Evolutionary conservation across 2,797 vertebrate species (phyloP).

Genomic region (Cheirogaleus major): DNA sequence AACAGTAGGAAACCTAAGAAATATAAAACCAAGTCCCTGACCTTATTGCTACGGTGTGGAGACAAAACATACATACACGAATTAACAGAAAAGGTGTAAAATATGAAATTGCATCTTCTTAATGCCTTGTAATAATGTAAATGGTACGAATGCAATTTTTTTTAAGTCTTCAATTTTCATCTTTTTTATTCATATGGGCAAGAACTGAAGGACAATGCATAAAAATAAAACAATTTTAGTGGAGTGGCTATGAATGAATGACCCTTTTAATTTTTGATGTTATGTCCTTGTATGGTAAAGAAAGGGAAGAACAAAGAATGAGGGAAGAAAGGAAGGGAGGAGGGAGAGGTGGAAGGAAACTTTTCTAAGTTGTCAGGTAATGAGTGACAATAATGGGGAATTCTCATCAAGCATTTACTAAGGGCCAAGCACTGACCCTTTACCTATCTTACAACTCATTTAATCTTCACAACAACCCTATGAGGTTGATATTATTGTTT

Average conservation of each 20-base stretch:
- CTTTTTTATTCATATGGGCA: not conserved
- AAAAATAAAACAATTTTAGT: not conserved
- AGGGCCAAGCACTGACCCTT: not conserved
- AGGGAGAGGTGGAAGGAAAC: rapidly evolving
- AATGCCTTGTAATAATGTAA: not conserved
- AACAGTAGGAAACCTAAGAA: not conserved
- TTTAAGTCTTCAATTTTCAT: not conserved
- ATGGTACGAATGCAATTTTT: not conserved
- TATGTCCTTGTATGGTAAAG: not conserved
- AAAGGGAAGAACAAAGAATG: not conserved
- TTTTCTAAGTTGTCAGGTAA: not conserved
- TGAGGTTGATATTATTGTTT: not conserved
- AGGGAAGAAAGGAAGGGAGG: not conserved
- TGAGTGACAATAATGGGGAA: not conserved
- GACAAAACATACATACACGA: not conserved
- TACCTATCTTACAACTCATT: not conserved
- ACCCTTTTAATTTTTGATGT: not conserved
- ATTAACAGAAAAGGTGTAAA: not conserved
- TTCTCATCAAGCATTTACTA: not conserved
- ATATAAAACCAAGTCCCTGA: not conserved
- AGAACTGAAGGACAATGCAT: not conserved
- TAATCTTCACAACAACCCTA: not conserved
- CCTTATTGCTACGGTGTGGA: not conserved
- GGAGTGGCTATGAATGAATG: not conserved
- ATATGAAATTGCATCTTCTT: not conserved